A percentile compares a stretch with the other conserved stretches of the same genome.
These are phyloP conservation scores for Oxygymnocypris stewartii DNA, from an alignment of 2,113 vertebrate genomes.

Conservation along the genomic window DNA sequence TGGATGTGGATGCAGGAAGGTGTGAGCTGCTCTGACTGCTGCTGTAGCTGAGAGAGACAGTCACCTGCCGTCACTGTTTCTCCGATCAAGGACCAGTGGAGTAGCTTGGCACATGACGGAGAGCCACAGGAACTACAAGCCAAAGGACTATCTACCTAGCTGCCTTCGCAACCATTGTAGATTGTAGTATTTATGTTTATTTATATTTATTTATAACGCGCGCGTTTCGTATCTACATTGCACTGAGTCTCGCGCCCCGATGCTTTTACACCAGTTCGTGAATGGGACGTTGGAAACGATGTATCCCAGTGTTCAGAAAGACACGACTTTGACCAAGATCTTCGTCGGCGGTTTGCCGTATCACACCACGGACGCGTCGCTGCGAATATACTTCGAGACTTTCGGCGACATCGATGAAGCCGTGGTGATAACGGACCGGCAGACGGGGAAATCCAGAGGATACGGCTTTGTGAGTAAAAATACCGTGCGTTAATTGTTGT, in stretches of 20 bases:
- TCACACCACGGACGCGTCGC: slow-evolving; percentile 90
- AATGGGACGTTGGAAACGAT: slow-evolving; percentile 78
- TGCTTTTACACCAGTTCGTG: slow-evolving; percentile 70
- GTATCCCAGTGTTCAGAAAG: slow-evolving; percentile 87
- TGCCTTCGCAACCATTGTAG: neutral
- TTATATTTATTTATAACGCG: slow-evolving; percentile 28
- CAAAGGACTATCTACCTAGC: slow-evolving; percentile 27
- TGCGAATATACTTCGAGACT: slow-evolving; percentile 91
- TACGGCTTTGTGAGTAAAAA: slow-evolving; percentile 91
- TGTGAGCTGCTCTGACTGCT: slow-evolving; percentile 33
- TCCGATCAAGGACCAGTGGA: slow-evolving; percentile 3
- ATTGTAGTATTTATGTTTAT: slow-evolving; percentile 5
- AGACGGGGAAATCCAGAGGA: slow-evolving; percentile 92
- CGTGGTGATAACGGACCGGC: slow-evolving; percentile 94
- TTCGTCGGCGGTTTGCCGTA: slow-evolving; percentile 94
- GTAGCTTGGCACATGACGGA: slow-evolving; percentile 28
- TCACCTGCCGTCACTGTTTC: slow-evolving; percentile 39
- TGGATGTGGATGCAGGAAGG: slow-evolving; percentile 37
- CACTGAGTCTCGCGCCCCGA: slow-evolving; percentile 40
- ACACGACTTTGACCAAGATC: slow-evolving; percentile 94
- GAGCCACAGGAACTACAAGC: neutral
- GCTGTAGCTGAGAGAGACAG: neutral
- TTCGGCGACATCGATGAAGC: slow-evolving; percentile 95
- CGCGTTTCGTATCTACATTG: slow-evolving; percentile 54
- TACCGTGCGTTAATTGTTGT: neutral